Evolutionary conservation across 1,140 invertebrate species (phyloP).

Genomic region (Bombus cullumanus): DNA sequence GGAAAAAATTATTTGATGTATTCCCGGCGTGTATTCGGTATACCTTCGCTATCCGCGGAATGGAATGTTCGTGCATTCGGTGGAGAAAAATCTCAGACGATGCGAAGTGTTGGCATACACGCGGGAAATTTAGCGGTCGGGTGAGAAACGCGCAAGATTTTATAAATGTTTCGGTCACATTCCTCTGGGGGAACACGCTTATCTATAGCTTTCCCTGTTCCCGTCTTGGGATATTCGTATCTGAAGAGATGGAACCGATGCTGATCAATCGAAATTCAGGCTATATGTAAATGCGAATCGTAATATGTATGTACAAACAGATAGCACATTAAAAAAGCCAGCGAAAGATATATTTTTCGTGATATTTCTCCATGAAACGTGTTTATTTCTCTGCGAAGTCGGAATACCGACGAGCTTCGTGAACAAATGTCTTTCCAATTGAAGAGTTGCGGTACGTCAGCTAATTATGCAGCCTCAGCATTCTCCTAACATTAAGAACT

Average conservation of each 20-base stretch:
- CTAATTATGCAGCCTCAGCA: background rate
- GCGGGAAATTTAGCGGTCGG: slow-evolving; percentile 49
- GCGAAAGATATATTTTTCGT: background rate
- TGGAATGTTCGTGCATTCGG: slow-evolving; percentile 40
- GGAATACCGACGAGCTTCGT: background rate
- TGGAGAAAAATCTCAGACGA: slow-evolving; percentile 33
- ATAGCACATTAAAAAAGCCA: background rate
- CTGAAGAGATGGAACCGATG: too few relatives aligned
- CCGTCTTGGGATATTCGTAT: too few relatives aligned
- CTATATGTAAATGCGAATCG: background rate
- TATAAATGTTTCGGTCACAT: slow-evolving; percentile 48
- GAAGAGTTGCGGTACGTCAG: too few relatives aligned
- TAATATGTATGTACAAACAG: too few relatives aligned
- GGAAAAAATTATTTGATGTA: slow-evolving; percentile 14
- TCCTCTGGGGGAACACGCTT: slow-evolving; percentile 11
- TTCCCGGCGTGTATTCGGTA: background rate
- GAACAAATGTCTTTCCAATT: background rate
- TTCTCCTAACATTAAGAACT: too few relatives aligned
- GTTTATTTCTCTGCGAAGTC: too few relatives aligned
- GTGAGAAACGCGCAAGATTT: slow-evolving; percentile 50
- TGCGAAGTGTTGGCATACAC: slow-evolving; percentile 35
- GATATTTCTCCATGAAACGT: too few relatives aligned
- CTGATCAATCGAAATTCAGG: background rate
- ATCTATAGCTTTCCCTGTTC: slow-evolving; percentile 29
- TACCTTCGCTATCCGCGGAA: slow-evolving; percentile 12